Percentiles rank a stretch among this genome's conserved stretches.
Evolutionary conservation across 2,113 vertebrate species (phyloP).

Genomic region (Empidonax alnorum): DNA sequence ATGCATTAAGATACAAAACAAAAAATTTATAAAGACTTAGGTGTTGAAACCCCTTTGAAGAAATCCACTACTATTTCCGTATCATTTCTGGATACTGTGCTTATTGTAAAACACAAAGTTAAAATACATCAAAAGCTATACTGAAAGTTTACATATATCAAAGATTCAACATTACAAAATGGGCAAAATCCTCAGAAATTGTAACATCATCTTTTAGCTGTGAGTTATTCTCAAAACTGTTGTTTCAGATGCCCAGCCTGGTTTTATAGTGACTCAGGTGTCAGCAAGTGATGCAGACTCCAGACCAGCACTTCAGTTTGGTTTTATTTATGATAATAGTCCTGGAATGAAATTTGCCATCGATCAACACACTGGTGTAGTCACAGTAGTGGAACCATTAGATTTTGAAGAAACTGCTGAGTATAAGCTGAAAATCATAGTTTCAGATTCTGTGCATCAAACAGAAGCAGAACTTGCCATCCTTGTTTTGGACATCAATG

Average conservation of each 20-base stretch:
- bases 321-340: conserved; percentile 74
- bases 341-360: conserved; percentile 81
- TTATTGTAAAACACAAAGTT: neutral
- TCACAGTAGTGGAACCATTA: conserved; percentile 78
- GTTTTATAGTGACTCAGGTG: conserved; percentile 82
- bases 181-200: neutral
- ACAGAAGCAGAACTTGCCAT: conserved; percentile 79
- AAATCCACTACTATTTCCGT: neutral
- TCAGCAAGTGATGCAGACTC: conserved; percentile 85
- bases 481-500: conserved; percentile 86
- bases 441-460: conserved; percentile 86
- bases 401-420: conserved; percentile 85
- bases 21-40: neutral
- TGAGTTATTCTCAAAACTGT: conserved; percentile 23
- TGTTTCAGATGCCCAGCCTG: conserved; percentile 82
- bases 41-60: neutral
- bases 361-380: conserved; percentile 77
- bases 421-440: conserved; percentile 74
- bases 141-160: neutral
- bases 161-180: neutral
- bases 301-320: conserved; percentile 83
- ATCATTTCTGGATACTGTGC: neutral
- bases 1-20: neutral
- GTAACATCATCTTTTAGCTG: neutral
- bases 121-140: neutral